Conservation (phyloP, 1,140 invertebrate genomes). For the Sinonovacula constricta region DNA sequence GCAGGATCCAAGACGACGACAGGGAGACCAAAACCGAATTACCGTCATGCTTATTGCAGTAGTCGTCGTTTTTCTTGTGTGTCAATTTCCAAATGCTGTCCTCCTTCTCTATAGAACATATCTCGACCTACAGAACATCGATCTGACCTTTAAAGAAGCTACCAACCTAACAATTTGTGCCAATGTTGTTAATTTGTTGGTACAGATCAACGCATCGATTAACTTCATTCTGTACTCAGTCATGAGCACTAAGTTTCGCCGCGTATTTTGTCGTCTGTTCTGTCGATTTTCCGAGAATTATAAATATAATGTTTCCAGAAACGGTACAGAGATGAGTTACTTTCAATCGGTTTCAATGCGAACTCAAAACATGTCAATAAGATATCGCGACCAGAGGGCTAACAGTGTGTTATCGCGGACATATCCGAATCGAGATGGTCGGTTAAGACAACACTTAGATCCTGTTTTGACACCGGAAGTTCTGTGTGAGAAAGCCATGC, state of each 20-base stretch:
- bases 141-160: not conserved
- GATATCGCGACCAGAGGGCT: too few relatives aligned
- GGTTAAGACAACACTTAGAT: too few relatives aligned
- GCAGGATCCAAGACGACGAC: slow-evolving; percentile 32
- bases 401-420: too few relatives aligned
- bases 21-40: slow-evolving; percentile 79
- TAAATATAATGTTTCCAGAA: too few relatives aligned
- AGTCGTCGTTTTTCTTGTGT: slow-evolving; percentile 86
- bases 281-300: too few relatives aligned
- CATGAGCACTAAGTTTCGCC: slow-evolving; percentile 87
- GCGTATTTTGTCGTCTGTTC: slow-evolving; percentile 85
- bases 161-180: slow-evolving; percentile 80
- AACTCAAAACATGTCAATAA: too few relatives aligned
- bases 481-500: too few relatives aligned
- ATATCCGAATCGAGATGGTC: too few relatives aligned
- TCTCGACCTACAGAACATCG: not conserved
- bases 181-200: slow-evolving; percentile 86
- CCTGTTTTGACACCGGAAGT: too few relatives aligned
- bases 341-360: too few relatives aligned
- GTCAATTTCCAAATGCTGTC: slow-evolving; percentile 84
- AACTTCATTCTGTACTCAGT: slow-evolving; percentile 89
- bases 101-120: slow-evolving; percentile 55
- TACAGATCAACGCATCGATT: slow-evolving; percentile 84
- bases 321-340: not conserved
- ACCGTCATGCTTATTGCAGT: slow-evolving; percentile 87